Conservation (phyloP, 2,888 invertebrate genomes). For the Drosophila hamatofila region DNA sequence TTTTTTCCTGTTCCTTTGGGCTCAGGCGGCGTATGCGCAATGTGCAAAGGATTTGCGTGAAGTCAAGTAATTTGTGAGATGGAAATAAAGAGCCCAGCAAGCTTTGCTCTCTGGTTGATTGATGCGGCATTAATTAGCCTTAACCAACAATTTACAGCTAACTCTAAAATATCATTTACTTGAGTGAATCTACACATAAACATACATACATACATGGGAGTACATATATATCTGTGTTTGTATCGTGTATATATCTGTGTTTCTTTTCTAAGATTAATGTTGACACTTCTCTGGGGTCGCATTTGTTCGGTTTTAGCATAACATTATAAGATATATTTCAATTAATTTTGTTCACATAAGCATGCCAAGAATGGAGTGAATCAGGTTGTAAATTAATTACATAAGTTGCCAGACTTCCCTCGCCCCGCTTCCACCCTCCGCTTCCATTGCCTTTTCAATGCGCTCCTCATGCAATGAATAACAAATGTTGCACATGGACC, state of each 20-base stretch:
- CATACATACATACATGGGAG: not conserved
- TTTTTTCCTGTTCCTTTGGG: conserved; percentile 8
- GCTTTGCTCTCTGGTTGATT: conserved; percentile 44
- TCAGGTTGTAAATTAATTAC: conserved; percentile 3
- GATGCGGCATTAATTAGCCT: conserved; percentile 59
- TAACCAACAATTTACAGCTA: conserved; percentile 12
- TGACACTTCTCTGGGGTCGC: not conserved
- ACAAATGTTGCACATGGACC: conserved; percentile 22
- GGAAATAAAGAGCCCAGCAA: conserved; percentile 21
- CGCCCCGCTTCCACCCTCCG: not conserved
- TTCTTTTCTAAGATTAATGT: not conserved
- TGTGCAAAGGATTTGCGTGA: conserved; percentile 46
- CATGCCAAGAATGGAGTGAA: not conserved
- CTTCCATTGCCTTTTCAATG: not conserved
- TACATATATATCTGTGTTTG: not conserved
- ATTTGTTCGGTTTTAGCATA: not conserved
- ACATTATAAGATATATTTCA: not conserved
- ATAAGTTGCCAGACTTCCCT: not conserved
- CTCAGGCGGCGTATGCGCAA: conserved; percentile 32
- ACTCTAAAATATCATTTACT: conserved; percentile 9
- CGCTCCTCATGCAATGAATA: not conserved
- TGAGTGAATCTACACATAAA: not conserved
- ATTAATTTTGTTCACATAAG: not conserved
- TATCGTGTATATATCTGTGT: not conserved
- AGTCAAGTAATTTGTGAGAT: conserved; percentile 48